These are phyloP conservation scores for Coturnix japonica DNA, from an alignment of 2,113 vertebrate species.

Conservation along the genomic window DNA sequence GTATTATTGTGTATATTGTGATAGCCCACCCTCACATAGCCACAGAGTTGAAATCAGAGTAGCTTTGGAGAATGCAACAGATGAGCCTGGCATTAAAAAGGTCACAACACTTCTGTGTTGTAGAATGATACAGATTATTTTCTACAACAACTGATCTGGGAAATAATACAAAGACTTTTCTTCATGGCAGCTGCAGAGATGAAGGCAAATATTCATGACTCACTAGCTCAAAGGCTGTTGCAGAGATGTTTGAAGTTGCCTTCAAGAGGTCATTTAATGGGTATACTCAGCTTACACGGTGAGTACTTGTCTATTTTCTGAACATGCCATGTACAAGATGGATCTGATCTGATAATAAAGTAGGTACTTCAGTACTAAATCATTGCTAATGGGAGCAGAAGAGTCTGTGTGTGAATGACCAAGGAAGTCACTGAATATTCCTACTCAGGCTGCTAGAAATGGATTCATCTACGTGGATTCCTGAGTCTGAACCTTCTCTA, in stretches of 20 bases:
- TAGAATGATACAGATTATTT: background rate
- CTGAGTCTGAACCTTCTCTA: background rate
- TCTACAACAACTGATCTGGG: background rate
- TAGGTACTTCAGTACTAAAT: background rate
- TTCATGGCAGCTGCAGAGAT: background rate
- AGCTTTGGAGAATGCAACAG: background rate
- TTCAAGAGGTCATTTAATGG: background rate
- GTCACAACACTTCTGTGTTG: background rate
- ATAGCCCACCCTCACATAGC: too few relatives aligned
- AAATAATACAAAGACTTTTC: background rate
- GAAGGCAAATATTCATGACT: background rate
- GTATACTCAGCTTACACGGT: rapidly evolving
- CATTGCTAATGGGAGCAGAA: background rate
- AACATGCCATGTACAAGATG: background rate
- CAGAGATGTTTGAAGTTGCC: background rate
- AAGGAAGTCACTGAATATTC: background rate
- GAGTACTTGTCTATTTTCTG: background rate
- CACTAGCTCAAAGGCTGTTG: background rate
- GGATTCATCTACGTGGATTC: background rate
- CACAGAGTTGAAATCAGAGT: background rate
- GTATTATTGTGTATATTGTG: too few relatives aligned
- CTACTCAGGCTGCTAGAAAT: background rate
- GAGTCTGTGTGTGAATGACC: background rate
- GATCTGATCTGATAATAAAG: background rate
- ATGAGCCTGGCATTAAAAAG: background rate